phyloP scores from a whole-genome alignment of 2,113 vertebrate genomes.

The Datnioides undecimradiatus region DNA sequence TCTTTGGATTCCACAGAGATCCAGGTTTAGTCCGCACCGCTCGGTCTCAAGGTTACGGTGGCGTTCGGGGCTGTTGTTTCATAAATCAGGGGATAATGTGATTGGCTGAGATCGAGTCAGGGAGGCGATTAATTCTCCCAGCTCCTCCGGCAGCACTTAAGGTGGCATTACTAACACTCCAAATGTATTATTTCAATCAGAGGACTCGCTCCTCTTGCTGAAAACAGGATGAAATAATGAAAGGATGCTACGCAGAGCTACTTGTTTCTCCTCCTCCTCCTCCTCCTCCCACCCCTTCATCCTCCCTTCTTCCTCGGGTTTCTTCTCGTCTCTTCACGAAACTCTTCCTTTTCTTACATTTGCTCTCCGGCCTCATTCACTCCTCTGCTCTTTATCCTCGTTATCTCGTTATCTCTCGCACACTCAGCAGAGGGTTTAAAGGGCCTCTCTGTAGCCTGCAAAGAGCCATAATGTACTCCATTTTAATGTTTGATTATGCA shows the following conservation, averaged over 20 bases:
- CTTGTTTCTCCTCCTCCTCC: neutral
- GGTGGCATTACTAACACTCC: constrained; percentile 76
- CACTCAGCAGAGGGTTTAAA: constrained; percentile 3
- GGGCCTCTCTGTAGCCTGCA: neutral
- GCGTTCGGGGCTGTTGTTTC: constrained; percentile 83
- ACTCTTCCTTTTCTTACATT: neutral
- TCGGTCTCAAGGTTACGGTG: constrained; percentile 84
- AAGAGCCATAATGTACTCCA: neutral
- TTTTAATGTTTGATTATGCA: constrained; percentile 3
- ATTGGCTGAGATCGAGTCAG: constrained; percentile 77
- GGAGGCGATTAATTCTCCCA: constrained; percentile 78
- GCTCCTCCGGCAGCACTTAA: constrained; percentile 75
- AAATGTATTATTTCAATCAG: constrained; percentile 82
- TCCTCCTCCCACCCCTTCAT: no score
- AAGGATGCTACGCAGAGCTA: neutral
- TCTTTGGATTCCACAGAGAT: constrained; percentile 3
- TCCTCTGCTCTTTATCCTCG: neutral
- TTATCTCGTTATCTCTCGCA: neutral
- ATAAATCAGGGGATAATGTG: constrained; percentile 89
- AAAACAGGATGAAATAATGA: constrained; percentile 57
- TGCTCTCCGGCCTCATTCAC: neutral
- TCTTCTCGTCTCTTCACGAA: neutral
- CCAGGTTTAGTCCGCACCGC: constrained; percentile 5
- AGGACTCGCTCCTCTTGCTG: constrained; percentile 32
- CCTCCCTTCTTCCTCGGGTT: neutral